Percentiles rank a stretch among this genome's conserved stretches.
phyloP scores from a whole-genome alignment of 2,888 invertebrate species.

The Dolichopus griseipennis region DNA sequence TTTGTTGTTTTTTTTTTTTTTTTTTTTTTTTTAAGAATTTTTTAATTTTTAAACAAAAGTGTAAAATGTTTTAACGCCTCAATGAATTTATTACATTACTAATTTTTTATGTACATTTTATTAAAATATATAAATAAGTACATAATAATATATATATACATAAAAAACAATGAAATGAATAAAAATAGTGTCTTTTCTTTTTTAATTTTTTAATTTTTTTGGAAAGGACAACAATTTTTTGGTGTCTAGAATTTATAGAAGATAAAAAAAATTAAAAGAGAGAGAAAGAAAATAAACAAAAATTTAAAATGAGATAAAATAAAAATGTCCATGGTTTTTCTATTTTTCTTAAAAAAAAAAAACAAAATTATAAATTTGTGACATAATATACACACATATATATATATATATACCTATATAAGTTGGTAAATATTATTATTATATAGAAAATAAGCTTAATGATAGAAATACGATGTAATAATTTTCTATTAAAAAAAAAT shows the following conservation, averaged over 20 bases:
- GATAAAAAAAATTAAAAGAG: background rate
- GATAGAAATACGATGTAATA: conserved; percentile 1
- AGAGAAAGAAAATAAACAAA: background rate
- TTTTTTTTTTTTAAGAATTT: too few relatives aligned
- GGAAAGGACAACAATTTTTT: background rate
- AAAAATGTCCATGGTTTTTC: background rate
- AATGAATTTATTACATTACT: background rate
- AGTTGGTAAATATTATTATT: too few relatives aligned
- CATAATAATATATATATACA: background rate
- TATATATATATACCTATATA: too few relatives aligned
- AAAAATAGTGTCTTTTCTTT: too few relatives aligned
- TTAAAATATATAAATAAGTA: background rate
- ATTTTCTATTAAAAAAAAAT: background rate
- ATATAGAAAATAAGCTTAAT: background rate
- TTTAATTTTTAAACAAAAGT: background rate
- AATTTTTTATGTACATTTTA: background rate
- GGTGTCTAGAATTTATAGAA: background rate
- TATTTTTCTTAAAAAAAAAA: background rate
- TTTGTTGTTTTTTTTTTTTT: too few relatives aligned
- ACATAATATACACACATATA: too few relatives aligned
- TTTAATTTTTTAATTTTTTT: too few relatives aligned
- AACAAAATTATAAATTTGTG: too few relatives aligned
- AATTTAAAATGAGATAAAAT: background rate
- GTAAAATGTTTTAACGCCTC: background rate
- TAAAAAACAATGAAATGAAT: background rate